A percentile compares a stretch with the other conserved stretches of the same genome.
phyloP scores from a whole-genome alignment of 2,113 vertebrate genomes.

The Tupaia chinensis region DNA sequence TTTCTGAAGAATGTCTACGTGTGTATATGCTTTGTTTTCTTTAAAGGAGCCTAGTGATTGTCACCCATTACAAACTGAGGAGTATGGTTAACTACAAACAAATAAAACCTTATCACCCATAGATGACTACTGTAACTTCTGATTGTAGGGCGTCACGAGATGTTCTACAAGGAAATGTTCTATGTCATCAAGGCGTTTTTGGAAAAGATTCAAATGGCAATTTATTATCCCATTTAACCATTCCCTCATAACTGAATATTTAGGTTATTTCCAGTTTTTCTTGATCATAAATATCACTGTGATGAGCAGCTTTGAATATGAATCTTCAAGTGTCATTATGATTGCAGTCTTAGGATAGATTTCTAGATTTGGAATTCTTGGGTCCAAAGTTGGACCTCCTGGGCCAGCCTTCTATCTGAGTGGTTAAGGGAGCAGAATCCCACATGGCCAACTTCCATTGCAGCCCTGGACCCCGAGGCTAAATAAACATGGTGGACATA shows the following conservation, averaged over 20 bases:
- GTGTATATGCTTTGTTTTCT: neutral
- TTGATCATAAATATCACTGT: neutral
- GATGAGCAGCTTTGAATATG: slow-evolving; percentile 8
- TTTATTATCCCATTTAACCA: slow-evolving; percentile 28
- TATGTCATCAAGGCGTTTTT: neutral
- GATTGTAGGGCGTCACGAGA: neutral
- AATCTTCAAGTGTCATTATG: neutral
- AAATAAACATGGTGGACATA: no score
- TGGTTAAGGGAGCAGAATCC: no score
- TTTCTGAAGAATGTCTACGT: no score
- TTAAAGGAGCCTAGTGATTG: neutral
- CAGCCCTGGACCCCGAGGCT: no score
- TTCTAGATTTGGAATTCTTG: neutral
- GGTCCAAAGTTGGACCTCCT: slow-evolving; percentile 21
- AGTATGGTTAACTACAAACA: neutral
- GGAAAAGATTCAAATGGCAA: neutral
- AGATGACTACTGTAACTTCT: neutral
- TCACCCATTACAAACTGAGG: neutral
- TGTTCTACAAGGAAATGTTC: neutral
- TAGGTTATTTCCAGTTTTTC: slow-evolving; percentile 48
- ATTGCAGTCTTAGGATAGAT: neutral
- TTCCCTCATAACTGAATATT: slow-evolving; percentile 26
- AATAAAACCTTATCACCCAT: neutral
- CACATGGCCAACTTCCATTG: no score
- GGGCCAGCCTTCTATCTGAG: no score